Conservation (phyloP, 2,797 vertebrate species). For the Sciurus carolinensis region DNA sequence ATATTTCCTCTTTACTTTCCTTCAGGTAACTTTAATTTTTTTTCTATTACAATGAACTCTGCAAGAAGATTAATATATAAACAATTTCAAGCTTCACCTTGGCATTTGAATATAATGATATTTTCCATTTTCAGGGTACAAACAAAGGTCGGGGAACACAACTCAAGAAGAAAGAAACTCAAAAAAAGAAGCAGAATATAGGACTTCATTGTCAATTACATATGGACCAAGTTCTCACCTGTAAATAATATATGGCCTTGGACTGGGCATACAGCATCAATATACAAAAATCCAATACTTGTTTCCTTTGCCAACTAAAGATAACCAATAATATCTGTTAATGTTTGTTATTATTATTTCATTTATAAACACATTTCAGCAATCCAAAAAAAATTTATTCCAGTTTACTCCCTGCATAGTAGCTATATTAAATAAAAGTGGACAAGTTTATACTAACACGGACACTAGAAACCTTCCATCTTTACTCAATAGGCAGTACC, state of each 20-base stretch:
- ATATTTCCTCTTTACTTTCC: constrained; percentile 31
- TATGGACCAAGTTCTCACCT: constrained; percentile 89
- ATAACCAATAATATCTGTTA: constrained; percentile 84
- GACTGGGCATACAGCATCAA: constrained; percentile 96
- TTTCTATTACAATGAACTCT: background rate
- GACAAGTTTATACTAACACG: background rate
- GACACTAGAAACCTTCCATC: background rate
- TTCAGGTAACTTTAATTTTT: background rate
- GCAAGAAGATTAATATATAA: background rate
- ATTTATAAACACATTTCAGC: constrained; percentile 63
- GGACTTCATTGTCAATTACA: background rate
- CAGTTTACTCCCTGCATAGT: constrained; percentile 2
- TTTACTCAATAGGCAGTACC: background rate
- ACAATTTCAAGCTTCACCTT: constrained; percentile 29
- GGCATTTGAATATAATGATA: background rate
- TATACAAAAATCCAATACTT: constrained; percentile 96
- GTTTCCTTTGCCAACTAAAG: constrained; percentile 94
- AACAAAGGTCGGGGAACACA: background rate
- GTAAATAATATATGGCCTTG: constrained; percentile 95
- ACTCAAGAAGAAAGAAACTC: background rate
- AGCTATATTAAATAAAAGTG: background rate
- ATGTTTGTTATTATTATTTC: constrained; percentile 50
- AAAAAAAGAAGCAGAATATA: background rate
- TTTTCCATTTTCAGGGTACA: constrained; percentile 26
- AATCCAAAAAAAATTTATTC: background rate